A percentile compares a stretch with the other conserved stretches of the same genome.
These are phyloP conservation scores for Hafferia zeledoni DNA, from an alignment of 2,797 vertebrate species.

Conservation along the genomic window DNA sequence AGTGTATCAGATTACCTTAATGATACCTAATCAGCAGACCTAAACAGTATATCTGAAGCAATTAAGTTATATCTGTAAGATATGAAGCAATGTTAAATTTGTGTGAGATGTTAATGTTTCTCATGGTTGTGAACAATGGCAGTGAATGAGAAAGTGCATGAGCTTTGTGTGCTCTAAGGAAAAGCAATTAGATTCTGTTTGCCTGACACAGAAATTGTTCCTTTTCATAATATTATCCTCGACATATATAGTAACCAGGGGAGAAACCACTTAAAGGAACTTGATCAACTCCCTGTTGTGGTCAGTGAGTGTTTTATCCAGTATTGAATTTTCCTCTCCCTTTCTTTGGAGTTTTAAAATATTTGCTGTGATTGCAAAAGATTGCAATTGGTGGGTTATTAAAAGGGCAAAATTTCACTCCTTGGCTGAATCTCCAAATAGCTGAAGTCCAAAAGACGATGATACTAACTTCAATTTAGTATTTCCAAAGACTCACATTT, in stretches of 20 bases:
- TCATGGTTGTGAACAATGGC: neutral
- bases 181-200: neutral
- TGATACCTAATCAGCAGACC: constrained; percentile 32
- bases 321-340: neutral
- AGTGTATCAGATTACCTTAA: constrained; percentile 45
- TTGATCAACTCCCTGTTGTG: neutral
- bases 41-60: constrained; percentile 44
- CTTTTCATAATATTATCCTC: neutral
- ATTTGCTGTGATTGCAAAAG: neutral
- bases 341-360: neutral
- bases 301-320: neutral
- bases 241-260: neutral
- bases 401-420: neutral
- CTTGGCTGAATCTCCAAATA: neutral
- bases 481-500: neutral
- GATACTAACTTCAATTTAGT: neutral
- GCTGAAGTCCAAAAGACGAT: neutral
- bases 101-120: neutral
- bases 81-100: constrained; percentile 48
- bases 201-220: neutral
- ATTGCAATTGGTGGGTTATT: neutral
- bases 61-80: constrained; percentile 64
- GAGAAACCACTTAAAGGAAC: neutral
- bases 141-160: neutral
- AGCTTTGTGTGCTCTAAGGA: neutral